phyloP scores from a whole-genome alignment of 2,797 vertebrate species.

The Neosilurus hyrtlii region DNA sequence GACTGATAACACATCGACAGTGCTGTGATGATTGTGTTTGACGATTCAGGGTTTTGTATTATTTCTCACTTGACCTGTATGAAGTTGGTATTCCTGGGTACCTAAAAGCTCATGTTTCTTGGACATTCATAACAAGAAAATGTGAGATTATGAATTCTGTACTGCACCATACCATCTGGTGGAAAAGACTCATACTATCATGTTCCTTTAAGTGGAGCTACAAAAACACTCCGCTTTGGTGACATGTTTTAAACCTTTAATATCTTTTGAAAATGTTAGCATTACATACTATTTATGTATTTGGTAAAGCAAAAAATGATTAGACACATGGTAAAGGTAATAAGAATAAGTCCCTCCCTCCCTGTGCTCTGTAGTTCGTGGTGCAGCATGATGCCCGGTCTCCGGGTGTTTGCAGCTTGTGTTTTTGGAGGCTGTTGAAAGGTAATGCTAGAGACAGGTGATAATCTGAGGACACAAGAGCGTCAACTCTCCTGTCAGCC shows the following conservation, averaged over 20 bases:
- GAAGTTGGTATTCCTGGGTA: not conserved
- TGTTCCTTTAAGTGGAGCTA: constrained; percentile 7
- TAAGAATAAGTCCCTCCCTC: constrained; percentile 10
- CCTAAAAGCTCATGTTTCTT: not conserved
- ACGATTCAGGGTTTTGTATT: not conserved
- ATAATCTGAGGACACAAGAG: constrained; percentile 61
- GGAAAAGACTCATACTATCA: not conserved
- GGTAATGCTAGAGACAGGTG: constrained; percentile 70
- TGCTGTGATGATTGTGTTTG: not conserved
- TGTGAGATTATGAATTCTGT: not conserved
- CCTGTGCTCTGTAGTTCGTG: constrained; percentile 20
- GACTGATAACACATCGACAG: not conserved
- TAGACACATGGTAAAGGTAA: not conserved
- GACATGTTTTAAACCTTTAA: not conserved
- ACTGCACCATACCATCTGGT: no score
- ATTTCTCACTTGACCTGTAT: not conserved
- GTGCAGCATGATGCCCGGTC: constrained; percentile 65
- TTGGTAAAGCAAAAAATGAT: not conserved
- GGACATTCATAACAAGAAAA: not conserved
- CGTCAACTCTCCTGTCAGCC: constrained; percentile 40
- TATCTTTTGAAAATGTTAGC: not conserved
- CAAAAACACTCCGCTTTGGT: not conserved
- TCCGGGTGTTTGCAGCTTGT: constrained; percentile 70
- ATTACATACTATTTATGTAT: not conserved
- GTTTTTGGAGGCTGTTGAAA: constrained; percentile 74